Evolutionary conservation across 2,113 vertebrate genomes (phyloP).

Genomic region (Antennarius striatus): DNA sequence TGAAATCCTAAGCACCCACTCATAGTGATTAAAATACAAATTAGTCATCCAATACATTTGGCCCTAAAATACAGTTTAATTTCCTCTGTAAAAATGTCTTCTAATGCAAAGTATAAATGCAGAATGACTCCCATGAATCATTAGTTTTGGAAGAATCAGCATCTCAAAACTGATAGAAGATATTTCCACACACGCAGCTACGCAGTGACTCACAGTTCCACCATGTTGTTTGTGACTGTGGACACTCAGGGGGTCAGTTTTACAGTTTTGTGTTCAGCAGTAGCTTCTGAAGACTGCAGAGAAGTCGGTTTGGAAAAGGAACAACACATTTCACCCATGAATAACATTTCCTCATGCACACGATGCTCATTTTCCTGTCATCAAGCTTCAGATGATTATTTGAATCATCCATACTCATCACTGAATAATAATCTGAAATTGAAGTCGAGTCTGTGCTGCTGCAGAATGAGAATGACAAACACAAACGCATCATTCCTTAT

Average conservation of each 20-base stretch:
- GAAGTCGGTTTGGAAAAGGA: background rate
- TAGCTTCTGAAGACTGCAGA: background rate
- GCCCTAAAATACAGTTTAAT: constrained; percentile 4
- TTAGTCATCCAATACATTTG: constrained; percentile 2
- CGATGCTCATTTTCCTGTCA: constrained; percentile 12
- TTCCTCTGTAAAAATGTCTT: constrained; percentile 5
- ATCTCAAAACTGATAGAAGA: too few species aligned
- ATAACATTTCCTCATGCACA: constrained; percentile 1
- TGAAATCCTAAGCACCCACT: background rate
- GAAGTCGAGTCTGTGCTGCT: constrained; percentile 7
- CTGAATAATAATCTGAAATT: constrained; percentile 30
- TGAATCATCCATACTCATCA: constrained; percentile 29
- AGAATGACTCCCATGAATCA: too few species aligned
- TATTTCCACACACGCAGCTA: too few species aligned
- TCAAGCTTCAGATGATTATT: constrained; percentile 33
- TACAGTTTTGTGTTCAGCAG: background rate
- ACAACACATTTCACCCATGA: constrained; percentile 3
- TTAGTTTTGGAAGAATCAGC: too few species aligned
- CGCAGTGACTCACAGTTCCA: too few species aligned
- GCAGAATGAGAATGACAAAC: background rate
- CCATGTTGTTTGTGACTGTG: background rate
- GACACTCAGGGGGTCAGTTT: background rate
- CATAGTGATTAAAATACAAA: background rate
- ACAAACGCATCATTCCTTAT: background rate
- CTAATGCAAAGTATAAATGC: background rate